Base-by-base conservation (phyloP, 53 echinoderm and acorn worm genomes). In the Pentamera pediparva region DNA sequence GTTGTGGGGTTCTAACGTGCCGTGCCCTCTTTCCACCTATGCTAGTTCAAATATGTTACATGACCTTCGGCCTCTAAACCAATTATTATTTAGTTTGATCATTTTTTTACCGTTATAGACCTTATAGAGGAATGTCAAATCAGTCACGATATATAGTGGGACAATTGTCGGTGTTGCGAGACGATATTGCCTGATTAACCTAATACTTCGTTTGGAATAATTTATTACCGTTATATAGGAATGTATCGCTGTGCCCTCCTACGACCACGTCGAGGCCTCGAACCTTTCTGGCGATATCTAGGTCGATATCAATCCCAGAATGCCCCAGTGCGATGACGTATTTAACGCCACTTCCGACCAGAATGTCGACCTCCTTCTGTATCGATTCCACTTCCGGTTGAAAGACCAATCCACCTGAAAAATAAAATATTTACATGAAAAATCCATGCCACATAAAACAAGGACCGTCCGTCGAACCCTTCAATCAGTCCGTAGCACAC, bases 201-300 rank as follows among this genome's bases (percentile, higher is more conserved):
- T n/a, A 43, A 43, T 11, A 43, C 43, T 43, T 43, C 18, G 21
- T 49, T 49, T 2, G 18, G 18, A 19, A 17, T 49, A 49, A 25
- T 29, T 28, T 35, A 77, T 53, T 59, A 87, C 87, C 87, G 47
- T 77, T 78, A 40, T 87, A 87, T 11, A 87, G 72, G 37, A 87
- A 87, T 35, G 87, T 87, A 39, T 87, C 76, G 4, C 82, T 87
- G 61, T 87, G 87, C 55, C 87, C 87, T 39, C 87, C 87, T 32
- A 87, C 59, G 2, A 87, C 82, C 0, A 87, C 29, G 35, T 87
- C 87, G 1, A 87, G 63, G 4, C 82, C 87, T 19, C 29, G 55
- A 3, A 87, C 87, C 7, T 74, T 69, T 6, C 30, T 12, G 2
- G 87, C 87, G 19, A 87, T 82, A 37, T 87, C 73, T 21, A 72